Percentiles rank a stretch among this genome's conserved stretches.
These are phyloP conservation scores for Lepidonotus clava DNA, from an alignment of 2,888 invertebrate species.

Conservation along the genomic window DNA sequence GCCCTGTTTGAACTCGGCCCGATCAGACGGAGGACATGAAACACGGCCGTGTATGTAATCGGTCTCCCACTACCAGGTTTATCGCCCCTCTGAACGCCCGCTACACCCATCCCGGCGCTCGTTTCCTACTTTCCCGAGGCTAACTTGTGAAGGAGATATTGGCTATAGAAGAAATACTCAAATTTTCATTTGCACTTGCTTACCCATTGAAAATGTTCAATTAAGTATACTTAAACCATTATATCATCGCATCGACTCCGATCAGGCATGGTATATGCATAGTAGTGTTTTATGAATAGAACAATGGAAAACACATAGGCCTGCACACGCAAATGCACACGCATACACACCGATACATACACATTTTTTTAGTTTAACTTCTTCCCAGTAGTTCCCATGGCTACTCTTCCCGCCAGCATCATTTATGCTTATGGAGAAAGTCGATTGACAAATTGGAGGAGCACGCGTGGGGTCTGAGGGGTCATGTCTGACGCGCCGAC, in stretches of 20 bases:
- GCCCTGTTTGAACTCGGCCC: constrained; percentile 5
- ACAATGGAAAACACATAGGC: no score
- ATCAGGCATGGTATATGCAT: no score
- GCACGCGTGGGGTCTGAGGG: not conserved
- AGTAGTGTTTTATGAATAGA: no score
- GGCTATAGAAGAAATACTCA: no score
- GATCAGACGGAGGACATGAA: constrained; percentile 5
- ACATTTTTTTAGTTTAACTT: no score
- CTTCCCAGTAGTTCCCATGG: no score
- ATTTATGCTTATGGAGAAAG: not conserved
- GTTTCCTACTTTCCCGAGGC: constrained; percentile 26
- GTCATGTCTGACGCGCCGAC: constrained; percentile 6
- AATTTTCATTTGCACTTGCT: no score
- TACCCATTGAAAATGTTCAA: no score
- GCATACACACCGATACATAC: no score
- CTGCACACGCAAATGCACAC: no score
- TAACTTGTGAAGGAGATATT: constrained; percentile 26
- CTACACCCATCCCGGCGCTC: not conserved
- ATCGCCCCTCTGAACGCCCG: constrained; percentile 37
- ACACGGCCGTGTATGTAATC: constrained; percentile 16
- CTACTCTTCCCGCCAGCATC: not conserved
- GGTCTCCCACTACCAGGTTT: not conserved
- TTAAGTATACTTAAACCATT: no score
- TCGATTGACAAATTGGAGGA: not conserved
- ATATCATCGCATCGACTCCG: no score